Base-by-base conservation (phyloP, 2,888 invertebrate genomes). In the Coleophora flavipennella region DNA sequence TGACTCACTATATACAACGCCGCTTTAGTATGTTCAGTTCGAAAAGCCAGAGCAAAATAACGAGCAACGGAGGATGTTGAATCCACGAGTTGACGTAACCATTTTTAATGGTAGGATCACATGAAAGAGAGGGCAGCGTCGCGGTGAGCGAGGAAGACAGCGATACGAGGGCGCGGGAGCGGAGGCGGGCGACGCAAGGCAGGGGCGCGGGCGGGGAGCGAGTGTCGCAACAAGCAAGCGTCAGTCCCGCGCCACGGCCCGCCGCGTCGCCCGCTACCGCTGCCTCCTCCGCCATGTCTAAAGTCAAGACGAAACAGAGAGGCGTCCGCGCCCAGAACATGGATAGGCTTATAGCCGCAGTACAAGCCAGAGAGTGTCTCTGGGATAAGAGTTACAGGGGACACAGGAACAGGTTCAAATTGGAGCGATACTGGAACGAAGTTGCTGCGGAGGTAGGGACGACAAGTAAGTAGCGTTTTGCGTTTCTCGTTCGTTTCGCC, bases 341-440 rank as follows among this genome's bases (percentile, higher is more conserved):
- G 78, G 80, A 83, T 49, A 81, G 74, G 49, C 67, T 83, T 0
- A 83, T 84, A 35, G 76, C 74, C n/a, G 83, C 84, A 39, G 84
- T 84, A 33, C 84, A 84, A 45, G 81, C 80, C 1, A 65, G 84
- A 38, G 84, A 84, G 47, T 81, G 81, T 51, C 54, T 81, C 31
- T 84, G 85, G 85, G 84, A 83, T 46, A 81, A 73, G 44, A 78
- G 74, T 35, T 83, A 80, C 42, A 64, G 80, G 43, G 83, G 83
- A 14, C 83, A 80, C 46, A 62, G 80, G 53, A 85, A 83, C 59
- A 60, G 80, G 40, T 83, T 79, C 50, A 83, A 80, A 46, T 55
- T 80, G 62, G 84, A 81, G 62, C 63, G 83, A 11, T 84, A 79
- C 53, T 85, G 85, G 85, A 81, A 78, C 46, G 85, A 85, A 54